Conservation (phyloP, 1,140 invertebrate species). For the Euwallacea fornicatus region DNA sequence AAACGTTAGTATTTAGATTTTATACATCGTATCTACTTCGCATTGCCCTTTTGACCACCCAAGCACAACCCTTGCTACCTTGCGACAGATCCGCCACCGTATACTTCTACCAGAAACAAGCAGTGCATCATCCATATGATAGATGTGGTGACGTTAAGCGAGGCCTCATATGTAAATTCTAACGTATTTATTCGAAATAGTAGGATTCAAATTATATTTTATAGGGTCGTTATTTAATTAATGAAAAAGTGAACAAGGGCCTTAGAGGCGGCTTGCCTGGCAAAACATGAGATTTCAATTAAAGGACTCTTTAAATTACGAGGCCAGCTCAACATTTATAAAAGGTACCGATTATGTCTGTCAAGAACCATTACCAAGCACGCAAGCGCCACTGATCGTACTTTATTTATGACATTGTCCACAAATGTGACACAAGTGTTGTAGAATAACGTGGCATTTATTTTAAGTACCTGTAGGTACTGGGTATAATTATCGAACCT, state of each 20-base stretch:
- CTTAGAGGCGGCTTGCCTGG: slow-evolving; percentile 29
- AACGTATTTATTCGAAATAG: slow-evolving; percentile 25
- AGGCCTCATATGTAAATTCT: slow-evolving; percentile 24
- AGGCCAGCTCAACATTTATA: slow-evolving; percentile 25
- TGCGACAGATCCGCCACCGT: too few relatives aligned
- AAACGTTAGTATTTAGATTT: too few relatives aligned
- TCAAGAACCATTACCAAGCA: slow-evolving; percentile 17
- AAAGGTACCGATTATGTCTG: slow-evolving; percentile 30
- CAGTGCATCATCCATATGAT: neutral
- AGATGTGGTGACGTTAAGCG: too few relatives aligned
- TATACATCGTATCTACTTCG: too few relatives aligned
- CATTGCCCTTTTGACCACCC: too few relatives aligned
- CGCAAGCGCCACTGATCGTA: slow-evolving; percentile 19
- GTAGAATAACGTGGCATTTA: too few relatives aligned
- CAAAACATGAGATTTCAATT: slow-evolving; percentile 36
- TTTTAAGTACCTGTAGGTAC: too few relatives aligned
- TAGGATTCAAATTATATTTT: slow-evolving; percentile 31
- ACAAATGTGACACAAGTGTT: too few relatives aligned
- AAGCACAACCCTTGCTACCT: too few relatives aligned
- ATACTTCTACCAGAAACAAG: too few relatives aligned
- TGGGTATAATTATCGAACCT: too few relatives aligned
- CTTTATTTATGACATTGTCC: neutral
- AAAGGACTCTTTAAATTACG: slow-evolving; percentile 31
- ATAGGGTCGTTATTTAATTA: slow-evolving; percentile 32
- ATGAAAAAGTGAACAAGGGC: slow-evolving; percentile 31